Evolutionary conservation across 2,113 vertebrate species (phyloP), one percentile per base, ranked within the genome.

Genomic region (Eulemur macaco): DNA sequence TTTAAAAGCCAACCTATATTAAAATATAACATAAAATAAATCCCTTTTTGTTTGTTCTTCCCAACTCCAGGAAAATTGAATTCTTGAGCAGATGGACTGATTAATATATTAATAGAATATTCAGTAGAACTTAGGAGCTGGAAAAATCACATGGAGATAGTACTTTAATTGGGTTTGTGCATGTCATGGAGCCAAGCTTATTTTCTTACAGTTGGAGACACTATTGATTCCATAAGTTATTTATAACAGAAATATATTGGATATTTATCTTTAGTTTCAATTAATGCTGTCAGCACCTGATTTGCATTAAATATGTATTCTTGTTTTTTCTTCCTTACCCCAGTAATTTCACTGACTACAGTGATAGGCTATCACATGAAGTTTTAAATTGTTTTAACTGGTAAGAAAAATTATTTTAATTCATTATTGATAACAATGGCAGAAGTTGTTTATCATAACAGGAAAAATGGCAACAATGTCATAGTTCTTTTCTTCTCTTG

Each of bases 371-470:
- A 52, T 20, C 45, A 64, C 45, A 23, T 77, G 56, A 91, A 78
- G 74, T 77, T 91, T 96, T 94, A 54, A 80, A 54, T 82, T 83
- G 23, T 10, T 84, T 96, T 89, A 89, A n/a, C 13, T 78, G 52
- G 39, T 87, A 82, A 85, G 45, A 80, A 47, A 74, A 71, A 68
- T 60, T 50, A 60, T 82, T 88, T 73, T 66, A 52, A 77, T 58
- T 90, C 42, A 52, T 68, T 81, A 1, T 94, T 93, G 73, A 58
- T 69, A 71, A n/a, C 58, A 91, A 14, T 85, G 11, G 18, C 4
- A 73, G 42, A 83, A 77, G 27, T 60, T 87, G 90, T 63, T 17
- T 80, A 80, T 66, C 31, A 2, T 34, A 73, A 89, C 18, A 81
- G 34, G 42, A 76, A 69, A 66, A 73, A 77, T 84, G 21, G 2